These are phyloP conservation scores for Macquaria ambigua DNA, from an alignment of 2,113 vertebrate genomes.

Conservation along the genomic window DNA sequence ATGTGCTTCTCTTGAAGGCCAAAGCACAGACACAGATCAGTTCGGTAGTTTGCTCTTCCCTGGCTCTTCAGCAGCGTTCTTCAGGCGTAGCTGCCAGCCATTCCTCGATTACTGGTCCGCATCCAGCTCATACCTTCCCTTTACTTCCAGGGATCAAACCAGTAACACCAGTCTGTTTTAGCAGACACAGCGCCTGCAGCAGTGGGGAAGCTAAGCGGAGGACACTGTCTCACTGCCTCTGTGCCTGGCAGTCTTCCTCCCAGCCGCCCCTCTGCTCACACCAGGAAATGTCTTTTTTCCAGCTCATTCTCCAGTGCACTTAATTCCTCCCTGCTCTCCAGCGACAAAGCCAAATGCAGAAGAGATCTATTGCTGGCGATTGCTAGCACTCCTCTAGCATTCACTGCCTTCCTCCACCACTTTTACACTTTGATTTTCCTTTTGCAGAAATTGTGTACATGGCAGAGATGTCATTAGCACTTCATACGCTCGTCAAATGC, in stretches of 20 bases:
- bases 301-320: slow-evolving; percentile 59
- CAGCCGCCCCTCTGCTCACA: slow-evolving; percentile 47
- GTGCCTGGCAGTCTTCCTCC: slow-evolving; percentile 40
- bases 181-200: not conserved
- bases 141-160: slow-evolving; percentile 21
- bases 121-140: slow-evolving; percentile 17
- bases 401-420: slow-evolving; percentile 24
- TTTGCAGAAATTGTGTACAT: not conserved
- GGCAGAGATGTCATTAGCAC: not conserved
- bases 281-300: slow-evolving; percentile 76
- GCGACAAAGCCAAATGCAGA: slow-evolving; percentile 40
- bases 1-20: not conserved
- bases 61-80: not conserved
- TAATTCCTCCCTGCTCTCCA: slow-evolving; percentile 49
- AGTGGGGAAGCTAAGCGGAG: not conserved
- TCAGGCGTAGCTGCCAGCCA: slow-evolving; percentile 20
- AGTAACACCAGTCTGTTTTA: slow-evolving; percentile 1
- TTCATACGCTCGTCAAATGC: not conserved
- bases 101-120: slow-evolving; percentile 49
- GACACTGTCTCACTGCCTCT: slow-evolving; percentile 32
- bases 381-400: not conserved
- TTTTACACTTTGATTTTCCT: slow-evolving; percentile 14
- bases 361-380: slow-evolving; percentile 32
- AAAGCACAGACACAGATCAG: slow-evolving; percentile 6
- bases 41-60: not conserved